Base-by-base conservation (phyloP, 1,140 invertebrate species). In the Riptortus pedestris region DNA sequence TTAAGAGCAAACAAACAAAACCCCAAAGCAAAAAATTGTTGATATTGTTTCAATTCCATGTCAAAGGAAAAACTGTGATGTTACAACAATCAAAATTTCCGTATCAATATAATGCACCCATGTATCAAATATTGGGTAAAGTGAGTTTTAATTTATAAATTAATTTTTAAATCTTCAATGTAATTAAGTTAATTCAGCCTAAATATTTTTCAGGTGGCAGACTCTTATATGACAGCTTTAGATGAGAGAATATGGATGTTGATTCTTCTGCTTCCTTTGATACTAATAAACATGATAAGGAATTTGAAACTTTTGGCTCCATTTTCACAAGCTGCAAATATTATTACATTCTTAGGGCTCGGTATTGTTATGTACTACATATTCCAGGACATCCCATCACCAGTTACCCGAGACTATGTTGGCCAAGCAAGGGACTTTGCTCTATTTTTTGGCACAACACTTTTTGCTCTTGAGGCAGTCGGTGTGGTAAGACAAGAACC, bases 401-500 rank as follows among this genome's bases (percentile, higher is more conserved):
- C 82, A 0, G 75, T 72, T 12, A 79, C 82, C 1, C 74, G 81
- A 33, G 73, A 80, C 20, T 71, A 83, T 31, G 77, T 82, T 67
- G 83, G 81, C 1, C 72, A 77, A 0, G 62, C 78, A 0, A 72
- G 74, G 38, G 79, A 80, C 55, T 84, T 85, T 71, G 82, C 85
- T 0, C 76, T 91, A 0, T 92, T 86, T 69, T 90, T 95, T 73
- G 91, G 91, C 0, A 93, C 90, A 0, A 87, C 88, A 0, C 76
- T 96, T 3, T 96, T 93, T 76, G 88, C 92, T 0, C 77, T 94
- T 55, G 91, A 94, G 74, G 91, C 91, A 16, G 91, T 95, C 31
- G 88, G 88, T 28, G 85, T 91, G 74, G 87, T 90, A 72, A 79
- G 83, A 83, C n/a, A n/a, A n/a, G n/a, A n/a, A 33, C 0, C 29